phyloP scores from a whole-genome alignment of 2,113 vertebrate genomes.

The Leucopternis melanops region DNA sequence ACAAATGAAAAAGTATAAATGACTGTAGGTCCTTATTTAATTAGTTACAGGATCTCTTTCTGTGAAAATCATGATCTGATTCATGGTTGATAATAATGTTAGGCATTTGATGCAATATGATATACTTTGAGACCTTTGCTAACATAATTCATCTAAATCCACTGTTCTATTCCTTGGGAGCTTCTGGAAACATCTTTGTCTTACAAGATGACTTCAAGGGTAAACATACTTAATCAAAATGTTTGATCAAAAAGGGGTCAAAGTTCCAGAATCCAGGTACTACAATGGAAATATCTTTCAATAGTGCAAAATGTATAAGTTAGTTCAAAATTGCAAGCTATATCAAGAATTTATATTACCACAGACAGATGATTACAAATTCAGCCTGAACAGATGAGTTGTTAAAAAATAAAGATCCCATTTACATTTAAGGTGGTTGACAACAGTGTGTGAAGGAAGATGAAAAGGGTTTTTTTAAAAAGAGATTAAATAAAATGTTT shows the following conservation, averaged over 20 bases:
- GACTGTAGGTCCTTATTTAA: not conserved
- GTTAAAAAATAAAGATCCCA: slow-evolving; percentile 3
- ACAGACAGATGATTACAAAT: not conserved
- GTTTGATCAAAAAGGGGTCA: not conserved
- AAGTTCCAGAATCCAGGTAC: not conserved
- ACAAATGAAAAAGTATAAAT: not conserved
- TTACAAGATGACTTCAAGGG: not conserved
- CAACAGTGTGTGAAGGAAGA: not conserved
- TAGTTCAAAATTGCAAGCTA: not conserved
- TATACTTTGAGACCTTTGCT: not conserved
- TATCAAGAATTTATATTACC: not conserved
- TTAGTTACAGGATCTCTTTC: not conserved
- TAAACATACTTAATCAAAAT: not conserved
- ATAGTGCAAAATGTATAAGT: not conserved
- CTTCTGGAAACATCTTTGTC: not conserved
- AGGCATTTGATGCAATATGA: not conserved
- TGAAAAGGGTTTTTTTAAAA: not conserved
- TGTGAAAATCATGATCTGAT: not conserved
- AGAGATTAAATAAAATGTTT: not conserved
- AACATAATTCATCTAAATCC: not conserved
- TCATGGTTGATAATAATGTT: not conserved
- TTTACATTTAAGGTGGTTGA: not conserved
- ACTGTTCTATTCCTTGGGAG: not conserved
- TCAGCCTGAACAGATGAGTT: not conserved
- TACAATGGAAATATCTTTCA: not conserved